Evolutionary conservation across 2,113 vertebrate species (phyloP), one percentile per base, ranked within the genome.

Genomic region (Elephantulus edwardii): DNA sequence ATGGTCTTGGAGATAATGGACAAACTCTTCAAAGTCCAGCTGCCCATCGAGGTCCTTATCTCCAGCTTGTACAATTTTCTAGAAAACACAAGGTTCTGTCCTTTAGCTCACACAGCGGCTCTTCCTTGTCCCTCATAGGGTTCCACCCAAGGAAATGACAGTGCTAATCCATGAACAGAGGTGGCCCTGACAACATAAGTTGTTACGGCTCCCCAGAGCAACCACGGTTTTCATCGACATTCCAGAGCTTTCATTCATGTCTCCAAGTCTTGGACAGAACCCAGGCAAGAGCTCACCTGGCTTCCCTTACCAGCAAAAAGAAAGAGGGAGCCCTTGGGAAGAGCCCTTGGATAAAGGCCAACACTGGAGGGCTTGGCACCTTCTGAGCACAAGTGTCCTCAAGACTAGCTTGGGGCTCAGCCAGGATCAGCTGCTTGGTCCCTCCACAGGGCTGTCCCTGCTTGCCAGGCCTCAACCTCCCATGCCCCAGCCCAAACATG

Each of bases 21-120:
- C 99, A 91, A 99, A 99, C 93, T 99, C 99, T 91, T 99, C 98
- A 90, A 99, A 99, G 97, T 99, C 99, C 89, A 99, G 96, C 94
- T 99, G 99, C 68, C 99, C 99, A 50, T 99, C 99, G 58, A 98
- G 96, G 96, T 99, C 99, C 94, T 99, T 99, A 95, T 99, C 99
- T 68, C 98, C 99, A 6, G 98, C 98, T 97, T 99, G 99, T 48
- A 99, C 98, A 42, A 99, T 98, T 99, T 99, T 99, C 99, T 99
- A 97, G 4, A 78, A 86, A 76, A 74, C 60, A 84, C 30, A 17
- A 83, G 42, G 22, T 22, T 96, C 54, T 54, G 14, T 78, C 86
- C 52, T 54, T 86, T 44, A 58, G 38, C 12, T 81, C 70, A 6
- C 0, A 19, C 28, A 28, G 9, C 40, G 52, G 40, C 52, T 89